Evolutionary conservation across 2,797 vertebrate species (phyloP).

Genomic region (Poecilia gillii): DNA sequence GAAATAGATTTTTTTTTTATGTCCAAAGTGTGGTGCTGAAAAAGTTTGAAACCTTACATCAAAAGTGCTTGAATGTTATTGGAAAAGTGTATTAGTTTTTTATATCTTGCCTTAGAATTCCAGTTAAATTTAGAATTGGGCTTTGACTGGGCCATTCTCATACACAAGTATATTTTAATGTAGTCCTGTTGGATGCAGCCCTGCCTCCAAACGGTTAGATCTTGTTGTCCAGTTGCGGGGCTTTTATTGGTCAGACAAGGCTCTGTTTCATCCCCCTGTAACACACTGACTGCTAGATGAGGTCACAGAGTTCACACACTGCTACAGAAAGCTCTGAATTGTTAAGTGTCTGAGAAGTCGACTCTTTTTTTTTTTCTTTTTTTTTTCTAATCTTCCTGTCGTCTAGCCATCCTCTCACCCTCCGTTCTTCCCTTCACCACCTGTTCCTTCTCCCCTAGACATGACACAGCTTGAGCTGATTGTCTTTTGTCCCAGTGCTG

Average conservation of each 20-base stretch:
- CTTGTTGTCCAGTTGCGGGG: background rate
- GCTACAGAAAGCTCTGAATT: background rate
- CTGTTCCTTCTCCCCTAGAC: conserved; percentile 9
- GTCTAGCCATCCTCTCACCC: background rate
- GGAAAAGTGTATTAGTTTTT: background rate
- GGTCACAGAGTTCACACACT: conserved; percentile 1
- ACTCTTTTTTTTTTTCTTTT: background rate
- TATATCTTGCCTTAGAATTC: background rate
- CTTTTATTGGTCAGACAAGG: conserved; percentile 6
- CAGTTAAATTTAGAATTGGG: background rate
- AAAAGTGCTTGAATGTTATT: too few relatives aligned
- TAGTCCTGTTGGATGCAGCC: background rate
- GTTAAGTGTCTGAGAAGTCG: background rate
- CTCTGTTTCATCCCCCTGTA: conserved; percentile 8
- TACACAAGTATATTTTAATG: background rate
- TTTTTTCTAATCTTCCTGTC: background rate
- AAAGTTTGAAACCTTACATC: too few relatives aligned
- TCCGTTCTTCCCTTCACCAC: background rate
- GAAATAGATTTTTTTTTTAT: too few relatives aligned
- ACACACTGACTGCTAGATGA: conserved; percentile 2
- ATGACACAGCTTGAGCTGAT: background rate
- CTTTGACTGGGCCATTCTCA: background rate
- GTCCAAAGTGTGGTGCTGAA: too few relatives aligned
- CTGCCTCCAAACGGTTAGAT: background rate
- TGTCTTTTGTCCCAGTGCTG: background rate